Conservation (phyloP, 2,113 vertebrate genomes). For the Coracopsis vasa region DNA sequence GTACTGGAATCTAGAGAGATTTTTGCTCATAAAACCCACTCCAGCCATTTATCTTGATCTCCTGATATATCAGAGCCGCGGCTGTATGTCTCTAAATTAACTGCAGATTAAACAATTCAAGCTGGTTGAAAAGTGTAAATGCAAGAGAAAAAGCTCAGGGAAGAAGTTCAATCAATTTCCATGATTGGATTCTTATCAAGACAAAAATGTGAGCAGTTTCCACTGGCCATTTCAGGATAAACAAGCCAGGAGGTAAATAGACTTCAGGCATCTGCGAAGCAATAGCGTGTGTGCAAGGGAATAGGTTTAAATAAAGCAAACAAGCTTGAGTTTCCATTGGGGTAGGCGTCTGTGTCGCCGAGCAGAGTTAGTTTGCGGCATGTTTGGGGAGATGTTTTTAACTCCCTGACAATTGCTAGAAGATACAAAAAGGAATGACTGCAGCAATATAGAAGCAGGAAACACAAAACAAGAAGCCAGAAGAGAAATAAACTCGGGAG, state of each 20-base stretch:
- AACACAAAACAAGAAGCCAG: not conserved
- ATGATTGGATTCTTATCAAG: constrained; percentile 61
- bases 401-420: not conserved
- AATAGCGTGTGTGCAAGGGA: not conserved
- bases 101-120: constrained; percentile 74
- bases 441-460: not conserved
- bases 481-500: not conserved
- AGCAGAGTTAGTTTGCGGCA: constrained; percentile 8
- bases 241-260: constrained; percentile 48
- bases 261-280: not conserved
- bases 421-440: not conserved
- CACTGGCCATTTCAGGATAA: constrained; percentile 43
- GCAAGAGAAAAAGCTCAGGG: not conserved
- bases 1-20: constrained; percentile 74
- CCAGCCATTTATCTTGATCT: constrained; percentile 70
- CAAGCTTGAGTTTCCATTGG: not conserved
- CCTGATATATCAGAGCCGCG: constrained; percentile 53
- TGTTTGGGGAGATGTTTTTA: not conserved
- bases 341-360: not conserved
- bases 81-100: constrained; percentile 70
- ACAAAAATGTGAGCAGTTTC: constrained; percentile 48
- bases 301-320: constrained; percentile 61
- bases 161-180: constrained; percentile 42
- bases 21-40: constrained; percentile 77
- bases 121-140: constrained; percentile 57